A percentile compares a stretch with the other conserved stretches of the same genome.
Evolutionary conservation across 1,140 invertebrate species (phyloP).

Genomic region (Diploscapter pachys): DNA sequence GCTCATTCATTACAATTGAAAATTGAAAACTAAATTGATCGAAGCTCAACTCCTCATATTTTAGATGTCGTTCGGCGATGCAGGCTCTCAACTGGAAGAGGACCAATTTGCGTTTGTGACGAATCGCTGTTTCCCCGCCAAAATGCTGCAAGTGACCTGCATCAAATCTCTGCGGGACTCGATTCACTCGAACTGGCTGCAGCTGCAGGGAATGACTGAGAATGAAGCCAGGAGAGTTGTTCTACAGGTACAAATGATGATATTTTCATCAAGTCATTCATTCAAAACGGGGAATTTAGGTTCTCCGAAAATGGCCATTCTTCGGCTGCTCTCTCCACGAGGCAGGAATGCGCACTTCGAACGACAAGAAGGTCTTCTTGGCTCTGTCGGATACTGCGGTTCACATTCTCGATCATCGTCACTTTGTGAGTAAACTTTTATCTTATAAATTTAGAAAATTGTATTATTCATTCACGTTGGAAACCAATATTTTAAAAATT

Average conservation of each 20-base stretch:
- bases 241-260: constrained; percentile 24
- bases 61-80: constrained; percentile 34
- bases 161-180: constrained; percentile 21
- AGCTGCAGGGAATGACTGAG: constrained; percentile 40
- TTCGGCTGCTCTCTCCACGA: constrained; percentile 43
- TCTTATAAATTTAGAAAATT: neutral
- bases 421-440: constrained; percentile 39
- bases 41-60: too few species aligned
- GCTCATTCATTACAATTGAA: too few species aligned
- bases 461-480: too few species aligned
- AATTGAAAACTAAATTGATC: too few species aligned
- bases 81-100: constrained; percentile 28
- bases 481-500: too few species aligned
- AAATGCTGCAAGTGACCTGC: constrained; percentile 46
- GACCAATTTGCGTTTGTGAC: constrained; percentile 32
- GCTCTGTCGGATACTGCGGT: constrained; percentile 46
- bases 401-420: constrained; percentile 42
- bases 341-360: constrained; percentile 42
- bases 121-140: constrained; percentile 40
- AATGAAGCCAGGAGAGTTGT: constrained; percentile 45
- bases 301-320: constrained; percentile 46
- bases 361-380: constrained; percentile 37
- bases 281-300: constrained; percentile 14
- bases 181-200: constrained; percentile 37
- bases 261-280: neutral